Evolutionary conservation across 2,113 vertebrate species (phyloP).

Genomic region (Piprites chloris): DNA sequence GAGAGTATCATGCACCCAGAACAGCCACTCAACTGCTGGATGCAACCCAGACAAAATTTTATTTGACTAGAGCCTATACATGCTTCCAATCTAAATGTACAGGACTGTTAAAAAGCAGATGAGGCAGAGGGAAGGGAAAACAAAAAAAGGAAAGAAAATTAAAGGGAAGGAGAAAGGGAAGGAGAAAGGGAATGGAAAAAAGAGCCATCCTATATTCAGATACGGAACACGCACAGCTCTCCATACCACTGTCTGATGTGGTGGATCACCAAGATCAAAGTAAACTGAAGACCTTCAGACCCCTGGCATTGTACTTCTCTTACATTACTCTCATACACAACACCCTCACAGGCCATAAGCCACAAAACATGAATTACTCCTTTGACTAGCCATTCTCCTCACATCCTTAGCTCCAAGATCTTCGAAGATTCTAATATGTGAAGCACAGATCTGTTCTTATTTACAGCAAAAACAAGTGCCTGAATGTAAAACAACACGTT

Average conservation of each 20-base stretch:
- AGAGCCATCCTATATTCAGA: neutral
- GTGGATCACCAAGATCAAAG: neutral
- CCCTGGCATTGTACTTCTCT: neutral
- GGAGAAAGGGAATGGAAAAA: neutral
- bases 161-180: accelerated
- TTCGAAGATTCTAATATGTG: slow-evolving; percentile 27
- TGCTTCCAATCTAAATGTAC: neutral
- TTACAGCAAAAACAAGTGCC: slow-evolving; percentile 75
- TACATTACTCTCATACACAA: neutral
- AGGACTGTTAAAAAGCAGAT: neutral
- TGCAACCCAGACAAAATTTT: neutral
- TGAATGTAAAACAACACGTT: slow-evolving; percentile 74
- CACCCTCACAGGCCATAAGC: neutral
- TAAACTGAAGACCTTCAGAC: neutral
- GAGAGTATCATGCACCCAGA: neutral
- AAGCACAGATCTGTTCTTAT: slow-evolving; percentile 74
- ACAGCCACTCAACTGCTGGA: neutral
- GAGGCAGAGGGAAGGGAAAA: accelerated
- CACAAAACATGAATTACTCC: neutral
- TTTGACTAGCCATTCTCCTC: slow-evolving; percentile 19
- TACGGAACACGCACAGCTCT: accelerated
- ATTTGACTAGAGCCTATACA: neutral
- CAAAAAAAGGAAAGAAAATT: accelerated
- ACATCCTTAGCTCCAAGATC: neutral
- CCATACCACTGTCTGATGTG: accelerated